Base-by-base conservation (phyloP, 2,113 vertebrate genomes). In the Rhabdomys dilectus region DNA sequence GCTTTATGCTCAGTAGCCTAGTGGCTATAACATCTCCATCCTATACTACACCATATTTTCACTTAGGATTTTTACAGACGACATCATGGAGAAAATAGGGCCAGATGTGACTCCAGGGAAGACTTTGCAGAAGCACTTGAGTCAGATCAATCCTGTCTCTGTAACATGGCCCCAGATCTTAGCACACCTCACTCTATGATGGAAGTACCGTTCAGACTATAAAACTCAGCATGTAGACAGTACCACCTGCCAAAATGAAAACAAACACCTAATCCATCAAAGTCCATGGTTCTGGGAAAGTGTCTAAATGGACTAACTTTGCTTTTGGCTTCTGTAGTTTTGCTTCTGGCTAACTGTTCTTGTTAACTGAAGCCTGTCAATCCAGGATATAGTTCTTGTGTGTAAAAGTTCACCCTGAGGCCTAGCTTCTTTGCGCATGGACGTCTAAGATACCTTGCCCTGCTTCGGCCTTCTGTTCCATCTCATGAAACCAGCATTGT, bases 401-500 rank as follows among this genome's bases (percentile, higher is more conserved):
- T 1, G 11, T 56, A 31, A 66, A 66, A 11, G 13, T 31, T 66
- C 64, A 66, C 64, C 64, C 64, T 66, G 64, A 66, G 64, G 29
- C 29, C 62, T 29, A 29, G 26, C 64, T 66, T 66, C 64, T 66
- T 66, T 66, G 64, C 4, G 0, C 12, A 29, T 66, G 64, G 5
- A 19, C 1, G 58, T 84, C 94, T 53, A 91, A 98, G 98, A 98
- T 98, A 94, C 96, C 77, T 94, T 96, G 87, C 95, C 97, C 92
- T 78, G 89, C 26, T 95, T 85, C 96, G 97, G 98, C 98, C 98
- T 98, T 98, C 95, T 97, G 97, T 36, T 96, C 97, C 97, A 89
- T 98, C 98, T 98, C 98, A 98, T 98, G 94, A 98, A 98, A 97
- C 99, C 99, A 99, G 99, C 98, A 98, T 98, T 97, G 98, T 98